phyloP scores from a whole-genome alignment of 92 coral and sea anemone species.

The Muricea muricata region DNA sequence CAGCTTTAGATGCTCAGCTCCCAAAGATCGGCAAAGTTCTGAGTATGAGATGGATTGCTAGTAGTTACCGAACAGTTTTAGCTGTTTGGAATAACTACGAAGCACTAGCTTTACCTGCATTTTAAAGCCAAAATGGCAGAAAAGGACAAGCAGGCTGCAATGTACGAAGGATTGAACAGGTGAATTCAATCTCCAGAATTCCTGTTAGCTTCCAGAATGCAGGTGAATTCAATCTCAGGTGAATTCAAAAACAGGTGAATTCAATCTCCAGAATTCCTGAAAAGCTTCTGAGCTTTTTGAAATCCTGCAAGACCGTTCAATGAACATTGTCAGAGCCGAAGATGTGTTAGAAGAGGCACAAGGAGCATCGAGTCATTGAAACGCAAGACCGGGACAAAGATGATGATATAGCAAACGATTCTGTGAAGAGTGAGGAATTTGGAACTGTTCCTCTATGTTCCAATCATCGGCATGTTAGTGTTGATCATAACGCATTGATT shows the following conservation, averaged over 20 bases:
- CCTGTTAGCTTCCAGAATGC: too few species aligned
- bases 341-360: neutral
- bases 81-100: too few species aligned
- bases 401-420: too few species aligned
- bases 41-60: too few species aligned
- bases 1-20: constrained; percentile 4
- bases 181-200: too few species aligned
- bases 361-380: neutral
- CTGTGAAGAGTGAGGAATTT: neutral
- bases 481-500: too few species aligned
- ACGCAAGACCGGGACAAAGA: neutral
- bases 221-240: too few species aligned
- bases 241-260: too few species aligned
- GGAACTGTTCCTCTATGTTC: neutral
- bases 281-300: neutral
- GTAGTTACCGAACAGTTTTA: too few species aligned
- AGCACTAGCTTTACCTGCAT: too few species aligned
- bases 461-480: neutral
- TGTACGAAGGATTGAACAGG: neutral
- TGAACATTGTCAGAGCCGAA: too few species aligned
- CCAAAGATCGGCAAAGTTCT: neutral
- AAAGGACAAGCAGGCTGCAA: neutral
- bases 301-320: neutral
- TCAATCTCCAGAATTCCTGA: neutral
- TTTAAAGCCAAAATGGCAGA: too few species aligned